These are phyloP conservation scores for Bombus superbus DNA, from an alignment of 1,140 invertebrate species.

Conservation along the genomic window DNA sequence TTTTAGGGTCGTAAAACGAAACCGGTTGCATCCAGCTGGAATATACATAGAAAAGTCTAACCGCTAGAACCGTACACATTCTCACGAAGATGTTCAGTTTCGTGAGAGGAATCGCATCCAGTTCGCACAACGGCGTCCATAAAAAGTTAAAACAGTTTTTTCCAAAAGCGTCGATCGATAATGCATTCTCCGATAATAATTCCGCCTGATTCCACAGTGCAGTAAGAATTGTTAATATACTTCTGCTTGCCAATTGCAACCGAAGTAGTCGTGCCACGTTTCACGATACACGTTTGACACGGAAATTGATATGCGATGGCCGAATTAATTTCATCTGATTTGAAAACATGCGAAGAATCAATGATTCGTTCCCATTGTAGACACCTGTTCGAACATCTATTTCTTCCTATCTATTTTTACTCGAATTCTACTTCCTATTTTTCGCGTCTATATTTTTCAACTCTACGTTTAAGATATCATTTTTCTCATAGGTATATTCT, in stretches of 20 bases:
- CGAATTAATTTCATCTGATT: conserved; percentile 49
- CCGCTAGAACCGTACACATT: conserved; percentile 10
- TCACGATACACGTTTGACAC: conserved; percentile 12
- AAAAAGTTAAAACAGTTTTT: background rate
- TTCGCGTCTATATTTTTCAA: background rate
- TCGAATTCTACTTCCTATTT: background rate
- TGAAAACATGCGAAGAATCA: conserved; percentile 6
- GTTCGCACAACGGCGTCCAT: background rate
- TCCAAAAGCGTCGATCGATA: too few relatives aligned
- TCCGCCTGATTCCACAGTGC: conserved; percentile 65
- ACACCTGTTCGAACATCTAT: background rate
- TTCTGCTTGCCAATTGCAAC: conserved; percentile 75
- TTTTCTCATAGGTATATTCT: too few relatives aligned
- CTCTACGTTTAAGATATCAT: background rate
- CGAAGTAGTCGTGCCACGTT: conserved; percentile 63
- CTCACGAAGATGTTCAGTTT: background rate
- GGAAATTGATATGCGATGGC: background rate
- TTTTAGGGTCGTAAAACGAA: conserved; percentile 59
- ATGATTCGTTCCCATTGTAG: background rate
- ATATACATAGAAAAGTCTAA: conserved; percentile 48
- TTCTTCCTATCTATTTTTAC: background rate
- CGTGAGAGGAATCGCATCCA: background rate
- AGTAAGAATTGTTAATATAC: conserved; percentile 68
- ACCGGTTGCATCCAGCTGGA: conserved; percentile 64
- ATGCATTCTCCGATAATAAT: background rate